Conservation (phyloP, 2,888 invertebrate genomes). For the Eutolmus rufibarbis region DNA sequence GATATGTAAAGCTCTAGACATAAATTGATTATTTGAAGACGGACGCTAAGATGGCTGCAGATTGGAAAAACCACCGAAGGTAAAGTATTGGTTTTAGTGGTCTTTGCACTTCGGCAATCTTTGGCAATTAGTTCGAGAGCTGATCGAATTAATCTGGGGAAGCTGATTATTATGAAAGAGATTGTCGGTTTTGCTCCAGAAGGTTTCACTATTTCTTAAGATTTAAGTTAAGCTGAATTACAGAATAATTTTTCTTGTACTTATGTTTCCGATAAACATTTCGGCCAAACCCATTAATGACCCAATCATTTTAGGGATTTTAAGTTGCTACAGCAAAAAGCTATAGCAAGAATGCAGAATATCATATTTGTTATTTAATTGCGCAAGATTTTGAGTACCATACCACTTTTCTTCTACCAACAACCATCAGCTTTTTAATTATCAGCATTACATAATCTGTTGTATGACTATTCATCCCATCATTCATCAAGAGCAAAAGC, state of each 20-base stretch:
- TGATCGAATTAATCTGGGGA: background rate
- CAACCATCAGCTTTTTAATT: too few relatives aligned
- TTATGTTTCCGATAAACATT: background rate
- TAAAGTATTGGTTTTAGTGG: background rate
- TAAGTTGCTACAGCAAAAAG: background rate
- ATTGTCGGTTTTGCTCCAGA: background rate
- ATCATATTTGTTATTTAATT: too few relatives aligned
- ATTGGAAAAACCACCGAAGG: background rate
- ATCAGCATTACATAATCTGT: too few relatives aligned
- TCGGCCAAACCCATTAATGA: background rate
- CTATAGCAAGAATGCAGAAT: too few relatives aligned
- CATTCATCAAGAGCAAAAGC: too few relatives aligned
- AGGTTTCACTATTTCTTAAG: background rate
- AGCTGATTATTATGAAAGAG: background rate
- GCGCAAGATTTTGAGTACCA: too few relatives aligned
- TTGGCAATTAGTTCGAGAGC: background rate
- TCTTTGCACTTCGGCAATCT: background rate
- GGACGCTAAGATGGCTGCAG: background rate
- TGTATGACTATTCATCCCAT: too few relatives aligned
- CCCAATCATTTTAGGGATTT: background rate
- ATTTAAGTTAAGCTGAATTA: background rate
- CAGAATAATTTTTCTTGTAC: background rate
- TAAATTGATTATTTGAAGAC: conserved; percentile 4
- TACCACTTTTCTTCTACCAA: too few relatives aligned
- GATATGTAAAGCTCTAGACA: background rate